Conservation (phyloP, 2,797 vertebrate genomes). For the Calcarius lapponicus region DNA sequence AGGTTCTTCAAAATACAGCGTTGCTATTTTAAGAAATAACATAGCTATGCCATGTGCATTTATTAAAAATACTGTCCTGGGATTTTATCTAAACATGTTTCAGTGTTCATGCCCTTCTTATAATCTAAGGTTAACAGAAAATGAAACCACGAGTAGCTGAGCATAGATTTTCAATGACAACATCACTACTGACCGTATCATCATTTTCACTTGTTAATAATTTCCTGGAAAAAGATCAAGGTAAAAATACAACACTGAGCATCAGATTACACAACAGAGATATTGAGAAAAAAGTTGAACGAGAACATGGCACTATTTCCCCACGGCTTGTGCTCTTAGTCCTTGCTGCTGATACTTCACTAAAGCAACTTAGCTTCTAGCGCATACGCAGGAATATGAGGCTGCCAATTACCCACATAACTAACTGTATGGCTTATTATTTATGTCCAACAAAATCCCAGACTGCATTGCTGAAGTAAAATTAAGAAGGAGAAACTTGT, state of each 20-base stretch:
- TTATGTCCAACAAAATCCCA: background rate
- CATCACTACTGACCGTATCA: background rate
- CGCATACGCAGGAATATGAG: background rate
- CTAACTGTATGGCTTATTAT: background rate
- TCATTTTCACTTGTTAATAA: background rate
- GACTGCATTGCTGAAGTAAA: background rate
- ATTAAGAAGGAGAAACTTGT: fast-evolving
- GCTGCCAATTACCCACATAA: background rate
- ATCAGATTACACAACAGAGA: background rate
- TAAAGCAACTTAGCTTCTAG: background rate
- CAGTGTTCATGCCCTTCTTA: background rate
- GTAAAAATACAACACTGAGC: background rate
- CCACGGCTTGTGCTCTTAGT: background rate
- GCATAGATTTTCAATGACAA: background rate
- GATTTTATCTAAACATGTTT: background rate
- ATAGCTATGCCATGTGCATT: background rate
- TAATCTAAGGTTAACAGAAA: background rate
- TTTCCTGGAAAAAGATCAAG: background rate
- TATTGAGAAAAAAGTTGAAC: background rate
- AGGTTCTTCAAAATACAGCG: background rate
- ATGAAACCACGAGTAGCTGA: background rate
- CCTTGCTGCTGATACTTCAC: background rate
- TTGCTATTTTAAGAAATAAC: background rate
- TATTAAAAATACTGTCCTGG: background rate
- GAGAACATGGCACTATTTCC: background rate